Conservation (phyloP, 2,888 invertebrate species). For the Callimorpha dominula region DNA sequence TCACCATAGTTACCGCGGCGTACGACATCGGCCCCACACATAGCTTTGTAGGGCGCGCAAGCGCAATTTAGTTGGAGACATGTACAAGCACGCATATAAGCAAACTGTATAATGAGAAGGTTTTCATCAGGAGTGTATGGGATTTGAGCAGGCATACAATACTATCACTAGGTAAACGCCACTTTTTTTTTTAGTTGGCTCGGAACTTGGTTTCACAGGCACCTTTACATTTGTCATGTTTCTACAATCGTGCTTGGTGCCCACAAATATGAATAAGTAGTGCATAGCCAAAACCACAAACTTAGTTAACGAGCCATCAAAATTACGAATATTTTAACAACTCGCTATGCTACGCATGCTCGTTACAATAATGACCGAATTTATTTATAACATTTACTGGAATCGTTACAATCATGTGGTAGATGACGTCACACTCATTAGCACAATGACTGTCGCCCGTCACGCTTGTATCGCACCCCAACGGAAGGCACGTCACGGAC, state of each 20-base stretch:
- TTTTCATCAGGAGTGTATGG: too few relatives aligned
- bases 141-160: too few relatives aligned
- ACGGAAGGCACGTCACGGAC: constrained; percentile 82
- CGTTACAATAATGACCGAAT: constrained; percentile 17
- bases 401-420: constrained; percentile 26
- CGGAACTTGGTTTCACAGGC: background rate
- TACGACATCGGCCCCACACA: background rate
- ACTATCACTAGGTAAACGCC: too few relatives aligned
- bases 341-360: constrained; percentile 13
- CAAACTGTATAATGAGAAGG: background rate
- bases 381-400: constrained; percentile 23
- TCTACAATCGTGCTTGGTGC: background rate
- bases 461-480: constrained; percentile 70
- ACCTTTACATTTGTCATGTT: background rate
- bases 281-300: constrained; percentile 15
- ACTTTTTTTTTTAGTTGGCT: background rate
- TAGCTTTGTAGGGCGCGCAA: background rate
- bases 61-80: too few relatives aligned
- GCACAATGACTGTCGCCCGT: constrained; percentile 56
- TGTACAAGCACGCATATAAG: background rate
- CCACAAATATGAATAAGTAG: background rate
- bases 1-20: background rate
- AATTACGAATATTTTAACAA: constrained; percentile 9
- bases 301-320: constrained; percentile 17
- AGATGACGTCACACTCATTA: constrained; percentile 63